phyloP scores from a whole-genome alignment of 2,797 vertebrate genomes.

The Acipenser oxyrinchus region DNA sequence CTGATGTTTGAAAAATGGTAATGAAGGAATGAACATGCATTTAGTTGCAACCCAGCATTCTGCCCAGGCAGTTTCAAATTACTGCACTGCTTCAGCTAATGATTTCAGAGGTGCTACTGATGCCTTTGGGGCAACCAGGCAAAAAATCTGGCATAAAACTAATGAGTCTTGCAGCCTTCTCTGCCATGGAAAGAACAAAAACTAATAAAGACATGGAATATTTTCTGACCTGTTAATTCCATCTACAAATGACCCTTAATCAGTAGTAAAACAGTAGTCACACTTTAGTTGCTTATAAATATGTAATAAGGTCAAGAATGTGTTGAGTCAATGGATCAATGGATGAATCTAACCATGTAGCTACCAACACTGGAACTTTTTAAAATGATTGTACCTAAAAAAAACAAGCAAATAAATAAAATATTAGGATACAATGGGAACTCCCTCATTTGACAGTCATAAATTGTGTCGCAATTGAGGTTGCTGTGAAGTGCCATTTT shows the following conservation, averaged over 20 bases:
- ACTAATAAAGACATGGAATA: constrained; percentile 5
- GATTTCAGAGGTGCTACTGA: constrained; percentile 66
- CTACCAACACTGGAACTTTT: too few relatives aligned
- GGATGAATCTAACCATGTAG: too few relatives aligned
- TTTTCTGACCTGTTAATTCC: constrained; percentile 12
- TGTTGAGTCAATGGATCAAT: too few relatives aligned
- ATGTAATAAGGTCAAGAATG: too few relatives aligned
- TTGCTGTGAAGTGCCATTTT: too few relatives aligned
- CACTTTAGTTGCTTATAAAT: too few relatives aligned
- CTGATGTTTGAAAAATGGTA: constrained; percentile 55
- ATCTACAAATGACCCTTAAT: constrained; percentile 10
- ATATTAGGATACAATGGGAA: too few relatives aligned
- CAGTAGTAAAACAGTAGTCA: not conserved
- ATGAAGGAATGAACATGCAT: constrained; percentile 51
- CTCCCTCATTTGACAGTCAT: too few relatives aligned
- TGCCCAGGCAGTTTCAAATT: constrained; percentile 68
- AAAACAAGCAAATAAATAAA: too few relatives aligned
- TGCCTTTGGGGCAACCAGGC: constrained; percentile 59
- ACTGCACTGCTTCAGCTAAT: constrained; percentile 57
- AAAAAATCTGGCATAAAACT: constrained; percentile 63
- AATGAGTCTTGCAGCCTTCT: constrained; percentile 72
- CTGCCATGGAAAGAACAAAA: constrained; percentile 19
- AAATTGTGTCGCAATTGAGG: too few relatives aligned
- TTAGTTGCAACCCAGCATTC: constrained; percentile 47
- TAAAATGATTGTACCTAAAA: too few relatives aligned